Evolutionary conservation across 2,888 invertebrate species (phyloP).

Genomic region (Mesorhabditis spiculigera): DNA sequence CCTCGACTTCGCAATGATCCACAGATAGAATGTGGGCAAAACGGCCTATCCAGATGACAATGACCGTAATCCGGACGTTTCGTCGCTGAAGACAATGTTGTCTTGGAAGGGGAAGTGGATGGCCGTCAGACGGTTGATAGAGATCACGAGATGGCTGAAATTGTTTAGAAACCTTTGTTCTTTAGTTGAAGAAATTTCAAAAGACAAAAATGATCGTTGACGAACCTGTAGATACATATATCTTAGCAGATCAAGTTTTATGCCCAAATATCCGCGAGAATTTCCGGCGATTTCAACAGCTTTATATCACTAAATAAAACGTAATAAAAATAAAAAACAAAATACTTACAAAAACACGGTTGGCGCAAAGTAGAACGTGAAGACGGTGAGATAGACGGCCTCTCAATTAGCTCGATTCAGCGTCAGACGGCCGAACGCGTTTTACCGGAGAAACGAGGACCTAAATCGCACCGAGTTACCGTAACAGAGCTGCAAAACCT

Average conservation of each 20-base stretch:
- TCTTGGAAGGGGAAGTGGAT: conserved; percentile 22
- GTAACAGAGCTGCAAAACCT: neutral
- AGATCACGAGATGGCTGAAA: conserved; percentile 22
- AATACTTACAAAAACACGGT: conserved; percentile 25
- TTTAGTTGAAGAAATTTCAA: neutral
- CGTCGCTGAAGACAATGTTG: conserved; percentile 19
- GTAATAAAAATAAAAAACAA: neutral
- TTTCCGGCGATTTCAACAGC: neutral
- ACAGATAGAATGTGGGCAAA: conserved; percentile 27
- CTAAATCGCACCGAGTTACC: neutral
- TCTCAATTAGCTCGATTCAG: conserved; percentile 26
- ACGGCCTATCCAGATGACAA: conserved; percentile 23
- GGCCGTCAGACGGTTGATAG: conserved; percentile 27
- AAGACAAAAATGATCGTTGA: neutral
- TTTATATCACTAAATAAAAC: neutral
- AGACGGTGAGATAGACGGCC: conserved; percentile 26
- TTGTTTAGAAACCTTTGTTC: no score
- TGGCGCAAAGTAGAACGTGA: conserved; percentile 25
- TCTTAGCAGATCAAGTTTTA: neutral
- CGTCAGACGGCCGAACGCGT: conserved; percentile 27
- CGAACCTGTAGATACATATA: neutral
- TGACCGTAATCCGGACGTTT: conserved; percentile 12
- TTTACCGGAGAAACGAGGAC: no score
- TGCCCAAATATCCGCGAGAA: conserved; percentile 1
- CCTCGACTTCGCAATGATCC: conserved; percentile 16